Evolutionary conservation across 1,140 invertebrate genomes (phyloP).

Genomic region (Diuraphis noxia): DNA sequence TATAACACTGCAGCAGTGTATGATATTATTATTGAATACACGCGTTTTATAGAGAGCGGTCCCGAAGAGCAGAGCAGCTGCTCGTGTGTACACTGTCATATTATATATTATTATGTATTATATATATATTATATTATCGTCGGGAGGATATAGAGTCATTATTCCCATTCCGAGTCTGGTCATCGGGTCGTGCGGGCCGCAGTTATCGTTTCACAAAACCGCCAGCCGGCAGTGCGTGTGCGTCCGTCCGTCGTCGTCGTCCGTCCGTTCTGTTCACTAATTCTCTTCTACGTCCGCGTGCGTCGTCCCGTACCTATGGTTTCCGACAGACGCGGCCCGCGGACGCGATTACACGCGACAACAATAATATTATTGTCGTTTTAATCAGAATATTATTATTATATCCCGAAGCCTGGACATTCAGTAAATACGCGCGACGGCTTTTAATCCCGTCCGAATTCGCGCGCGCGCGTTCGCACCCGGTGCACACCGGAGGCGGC

Average conservation of each 20-base stretch:
- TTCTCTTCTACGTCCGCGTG: background rate
- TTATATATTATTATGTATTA: conserved; percentile 47
- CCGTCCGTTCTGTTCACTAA: background rate
- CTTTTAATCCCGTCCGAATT: background rate
- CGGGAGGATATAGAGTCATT: conserved; percentile 53
- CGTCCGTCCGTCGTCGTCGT: conserved; percentile 7
- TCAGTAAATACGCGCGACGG: background rate
- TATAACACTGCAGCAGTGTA: background rate
- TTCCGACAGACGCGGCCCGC: background rate
- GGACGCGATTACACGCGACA: background rate
- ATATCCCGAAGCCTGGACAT: background rate
- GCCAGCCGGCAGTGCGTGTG: conserved; percentile 31
- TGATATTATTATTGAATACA: background rate
- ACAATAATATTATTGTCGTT: background rate
- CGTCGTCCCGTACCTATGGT: background rate
- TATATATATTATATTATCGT: conserved; percentile 39
- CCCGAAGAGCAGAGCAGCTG: conserved; percentile 37
- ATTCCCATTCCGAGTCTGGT: conserved; percentile 53
- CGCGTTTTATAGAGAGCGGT: conserved; percentile 19
- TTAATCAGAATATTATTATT: background rate
- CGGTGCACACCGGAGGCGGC: background rate
- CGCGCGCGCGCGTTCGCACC: background rate
- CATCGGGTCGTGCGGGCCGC: conserved; percentile 51
- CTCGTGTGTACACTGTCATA: conserved; percentile 51
- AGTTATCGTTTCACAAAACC: conserved; percentile 52